Percentiles rank a stretch among this genome's conserved stretches.
phyloP scores from a whole-genome alignment of 1,140 invertebrate species.

The Pseudomyrmex concolor region DNA sequence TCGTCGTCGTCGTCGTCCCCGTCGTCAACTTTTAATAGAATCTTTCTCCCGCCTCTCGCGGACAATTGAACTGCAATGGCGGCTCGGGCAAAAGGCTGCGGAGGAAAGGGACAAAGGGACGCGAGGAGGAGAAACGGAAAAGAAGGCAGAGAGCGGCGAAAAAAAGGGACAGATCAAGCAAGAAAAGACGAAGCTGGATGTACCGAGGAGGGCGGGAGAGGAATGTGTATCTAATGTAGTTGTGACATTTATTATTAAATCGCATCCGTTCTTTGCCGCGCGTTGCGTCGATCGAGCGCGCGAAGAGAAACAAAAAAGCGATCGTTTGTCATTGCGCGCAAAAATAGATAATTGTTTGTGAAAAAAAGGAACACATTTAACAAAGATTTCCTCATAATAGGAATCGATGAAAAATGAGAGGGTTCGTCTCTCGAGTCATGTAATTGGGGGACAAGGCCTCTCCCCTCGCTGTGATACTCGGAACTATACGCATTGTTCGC shows the following conservation, averaged over 20 bases:
- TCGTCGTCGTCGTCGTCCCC: constrained; percentile 62
- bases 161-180: neutral
- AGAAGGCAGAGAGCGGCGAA: constrained; percentile 18
- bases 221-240: constrained; percentile 49
- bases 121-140: neutral
- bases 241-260: constrained; percentile 41
- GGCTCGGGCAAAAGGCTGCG: constrained; percentile 42
- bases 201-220: no score
- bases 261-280: neutral
- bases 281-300: neutral
- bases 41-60: constrained; percentile 63
- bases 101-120: constrained; percentile 35
- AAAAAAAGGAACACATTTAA: constrained; percentile 7
- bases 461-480: constrained; percentile 5
- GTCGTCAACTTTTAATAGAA: constrained; percentile 80
- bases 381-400: constrained; percentile 38
- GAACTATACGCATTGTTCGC: constrained; percentile 21
- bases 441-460: constrained; percentile 38
- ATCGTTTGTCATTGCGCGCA: constrained; percentile 17
- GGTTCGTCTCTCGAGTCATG: constrained; percentile 38
- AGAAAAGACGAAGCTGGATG: neutral
- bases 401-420: constrained; percentile 43
- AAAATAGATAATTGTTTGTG: constrained; percentile 38
- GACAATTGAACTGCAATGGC: constrained; percentile 72
- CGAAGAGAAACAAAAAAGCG: constrained; percentile 3